phyloP scores from a whole-genome alignment of 2,797 vertebrate genomes.

The Natrix natrix region DNA sequence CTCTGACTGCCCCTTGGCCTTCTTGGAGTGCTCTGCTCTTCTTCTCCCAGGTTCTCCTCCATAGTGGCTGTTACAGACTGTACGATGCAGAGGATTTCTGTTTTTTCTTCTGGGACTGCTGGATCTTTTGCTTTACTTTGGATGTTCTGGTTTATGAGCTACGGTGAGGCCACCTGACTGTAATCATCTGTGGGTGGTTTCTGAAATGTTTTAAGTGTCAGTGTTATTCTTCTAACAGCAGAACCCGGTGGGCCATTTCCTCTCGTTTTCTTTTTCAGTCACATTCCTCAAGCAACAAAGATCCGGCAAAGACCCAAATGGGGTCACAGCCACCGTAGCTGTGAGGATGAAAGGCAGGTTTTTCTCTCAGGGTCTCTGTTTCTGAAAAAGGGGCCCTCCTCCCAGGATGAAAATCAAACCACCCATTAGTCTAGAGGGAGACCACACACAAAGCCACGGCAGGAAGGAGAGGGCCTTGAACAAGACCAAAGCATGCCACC shows the following conservation, averaged over 20 bases:
- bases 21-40: not conserved
- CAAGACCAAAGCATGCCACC: not conserved
- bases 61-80: no score
- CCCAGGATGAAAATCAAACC: not conserved
- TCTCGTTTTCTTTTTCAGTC: not conserved
- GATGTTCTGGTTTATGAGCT: no score
- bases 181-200: not conserved
- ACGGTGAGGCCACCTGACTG: not conserved
- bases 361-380: not conserved
- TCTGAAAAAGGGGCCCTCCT: not conserved
- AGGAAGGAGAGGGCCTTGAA: not conserved
- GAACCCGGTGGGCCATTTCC: not conserved
- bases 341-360: not conserved
- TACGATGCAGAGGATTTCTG: not conserved
- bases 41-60: no score
- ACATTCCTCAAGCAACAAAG: not conserved
- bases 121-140: not conserved
- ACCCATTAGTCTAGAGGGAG: not conserved
- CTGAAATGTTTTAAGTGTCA: not conserved
- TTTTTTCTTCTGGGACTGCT: not conserved
- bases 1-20: not conserved
- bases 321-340: not conserved
- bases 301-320: not conserved
- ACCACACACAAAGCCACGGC: not conserved
- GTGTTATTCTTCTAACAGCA: not conserved